Base-by-base conservation (phyloP, 2,888 invertebrate species). In the Meganola albula region DNA sequence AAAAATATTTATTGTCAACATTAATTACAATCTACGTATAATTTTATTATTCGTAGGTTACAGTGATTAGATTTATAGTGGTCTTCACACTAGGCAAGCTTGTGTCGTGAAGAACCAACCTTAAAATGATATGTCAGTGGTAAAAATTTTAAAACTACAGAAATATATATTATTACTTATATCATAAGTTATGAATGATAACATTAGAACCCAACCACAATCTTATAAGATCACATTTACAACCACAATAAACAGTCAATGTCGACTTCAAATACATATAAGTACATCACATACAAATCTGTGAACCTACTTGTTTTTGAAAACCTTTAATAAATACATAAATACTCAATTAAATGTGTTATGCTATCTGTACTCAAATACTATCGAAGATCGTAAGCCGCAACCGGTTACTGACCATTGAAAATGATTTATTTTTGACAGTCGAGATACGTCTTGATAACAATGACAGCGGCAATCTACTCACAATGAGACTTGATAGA, bases 361-460 rank as follows among this genome's bases (percentile, higher is more conserved):
- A 6, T 35, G 16, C 40, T 32, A 21, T 24, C 51, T 4, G 24
- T 50, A 46, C 40, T 16, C 26, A 39, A 42, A 45, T 48, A 43
- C n/a, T 48, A 58, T 57, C 55, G 52, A 47, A 39, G 46, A 48
- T 54, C 53, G 53, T 50, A 52, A 24, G 40, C 51, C 48, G 48
- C 56, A 54, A 58, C 67, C 61, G 60, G 67, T 57, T 52, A 34
- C 53, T 51, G 41, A 53, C 46, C 62, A 55, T 61, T 55, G n/a
- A 52, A 63, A 68, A 65, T 73, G 74, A 76, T 74, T 76, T 69
- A 70, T 70, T 70, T 77, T 70, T 77, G 77, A 78, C 78, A 69
- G 73, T 41, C 26, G 44, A 55, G 71, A 77, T 74, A 68, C 64
- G 55, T 32, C 31, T 27, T 50, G 75, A 77, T 74, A 68, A 62